phyloP scores from a whole-genome alignment of 2,113 vertebrate species.

The Antechinus stuartii region DNA sequence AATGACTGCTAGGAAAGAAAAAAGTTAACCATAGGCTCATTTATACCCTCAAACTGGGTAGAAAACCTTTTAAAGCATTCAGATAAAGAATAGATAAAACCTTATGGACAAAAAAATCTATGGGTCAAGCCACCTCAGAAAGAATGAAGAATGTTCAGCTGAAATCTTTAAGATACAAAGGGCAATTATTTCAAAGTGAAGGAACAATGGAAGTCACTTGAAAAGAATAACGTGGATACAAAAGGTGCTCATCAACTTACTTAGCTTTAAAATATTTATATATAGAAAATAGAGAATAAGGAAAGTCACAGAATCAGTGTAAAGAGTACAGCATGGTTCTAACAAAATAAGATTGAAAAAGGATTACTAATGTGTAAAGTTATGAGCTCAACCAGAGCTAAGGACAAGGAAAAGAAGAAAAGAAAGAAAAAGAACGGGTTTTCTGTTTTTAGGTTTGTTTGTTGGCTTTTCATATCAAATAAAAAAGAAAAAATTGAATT shows the following conservation, averaged over 20 bases:
- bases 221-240: not conserved
- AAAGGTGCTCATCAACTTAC: not conserved
- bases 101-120: not conserved
- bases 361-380: not conserved
- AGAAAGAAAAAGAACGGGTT: not conserved
- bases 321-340: not conserved
- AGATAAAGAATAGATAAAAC: not conserved
- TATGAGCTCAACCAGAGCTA: not conserved
- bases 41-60: not conserved
- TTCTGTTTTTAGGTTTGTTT: not conserved
- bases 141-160: not conserved
- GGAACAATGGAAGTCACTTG: not conserved
- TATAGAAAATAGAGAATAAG: not conserved
- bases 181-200: not conserved
- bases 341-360: not conserved
- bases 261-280: not conserved
- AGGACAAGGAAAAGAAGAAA: not conserved
- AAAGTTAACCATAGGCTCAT: not conserved
- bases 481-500: not conserved
- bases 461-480: not conserved
- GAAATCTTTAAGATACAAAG: not conserved
- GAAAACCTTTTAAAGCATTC: not conserved
- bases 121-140: not conserved
- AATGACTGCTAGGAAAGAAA: not conserved
- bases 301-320: not conserved